Evolutionary conservation across 2,888 invertebrate species (phyloP), one percentile per base, ranked within the genome.

Genomic region (Clanis bilineata): DNA sequence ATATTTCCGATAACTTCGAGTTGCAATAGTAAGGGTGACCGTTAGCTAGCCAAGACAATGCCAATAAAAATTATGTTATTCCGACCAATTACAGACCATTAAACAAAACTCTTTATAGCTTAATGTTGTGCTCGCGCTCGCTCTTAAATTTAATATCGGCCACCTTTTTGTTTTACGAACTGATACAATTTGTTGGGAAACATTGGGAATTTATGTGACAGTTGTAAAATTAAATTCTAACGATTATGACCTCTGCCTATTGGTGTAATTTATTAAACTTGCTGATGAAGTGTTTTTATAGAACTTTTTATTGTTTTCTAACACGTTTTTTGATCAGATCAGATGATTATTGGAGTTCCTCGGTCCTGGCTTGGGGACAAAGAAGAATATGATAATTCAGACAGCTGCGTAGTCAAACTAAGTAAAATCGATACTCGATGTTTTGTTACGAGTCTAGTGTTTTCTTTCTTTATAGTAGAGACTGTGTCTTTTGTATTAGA

Each of bases 61-160:
- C 84, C 77, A 86, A 87, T 88, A 88, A 90, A 88, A 88, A 85
- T 80, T 76, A 86, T 88, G 86, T 88, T 86, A 85, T 82, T 80
- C 77, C 68, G 74, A 80, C 86, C 86, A 88, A 89, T 90, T 89
- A 88, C 80, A 62, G 77, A 71, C 82, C 77, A 86, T 89, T 85
- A 87, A 85, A 84, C 80, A 82, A 82, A 82, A 80, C 80, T 82
- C 68, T 86, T 88, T 88, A 88, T 81, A 72, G 80, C 82, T 75
- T 80, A 81, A 82, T 83, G 78, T 76, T 82, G 79, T 80, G 72
- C 74, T 72, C 64, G 64, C 64, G 63, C 66, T 69, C 68, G 65
- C 72, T 74, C 72, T 74, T 74, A 73, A 73, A 68, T 75, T 76
- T 73, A 76, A 79, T 75, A 70, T 65, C 68, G 69, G 66, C 67